Base-by-base conservation (phyloP, 2,888 invertebrate species). In the Hemistola chrysoprasaria region DNA sequence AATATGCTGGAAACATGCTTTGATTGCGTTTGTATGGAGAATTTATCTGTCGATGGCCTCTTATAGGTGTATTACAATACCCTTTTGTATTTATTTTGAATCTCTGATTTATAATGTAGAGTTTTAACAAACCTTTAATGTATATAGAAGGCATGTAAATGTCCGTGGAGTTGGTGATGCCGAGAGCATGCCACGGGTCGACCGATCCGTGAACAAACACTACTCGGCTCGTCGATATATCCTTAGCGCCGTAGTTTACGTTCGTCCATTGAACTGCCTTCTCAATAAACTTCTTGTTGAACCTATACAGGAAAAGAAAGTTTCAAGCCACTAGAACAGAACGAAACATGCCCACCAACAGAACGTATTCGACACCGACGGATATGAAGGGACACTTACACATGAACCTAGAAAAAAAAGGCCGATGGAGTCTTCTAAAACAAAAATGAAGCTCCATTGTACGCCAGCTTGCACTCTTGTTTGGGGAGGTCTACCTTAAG, bases 141-240 rank as follows among this genome's bases (percentile, higher is more conserved):
- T 90, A 94, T 59, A 96, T 93, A 6, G 93, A 93, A 7, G 94
- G 94, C 1, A 92, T 91, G 29, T 80, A 62, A 28, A 85, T 73
- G 46, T 91, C 86, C 2, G 71, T 59, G 0, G 93, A 92, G 23
- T 86, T 66, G 0, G 90, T 93, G 31, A 95, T 90, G 5, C 96
- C 96, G 11, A 96, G 80, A 0, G 93, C 94, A 78, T 96, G 95
- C 96, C 96, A 96, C 0, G 96, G 96, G 85, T 98, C 97, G 32
- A 97, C 92, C 0, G 95, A 94, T 10, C 97, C 97, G 65, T 97
- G 97, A 2, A 96, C 94, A 65, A 94, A 97, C 0, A 97, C 92
- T 4, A 97, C 94, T 54, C 95, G 92, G 6, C 90, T 90, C 0
- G 92, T 93, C 6, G 92, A 76, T 21, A 96, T 91, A 40, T 92